Evolutionary conservation across 1,140 invertebrate species (phyloP).

Genomic region (Eciton burchellii): DNA sequence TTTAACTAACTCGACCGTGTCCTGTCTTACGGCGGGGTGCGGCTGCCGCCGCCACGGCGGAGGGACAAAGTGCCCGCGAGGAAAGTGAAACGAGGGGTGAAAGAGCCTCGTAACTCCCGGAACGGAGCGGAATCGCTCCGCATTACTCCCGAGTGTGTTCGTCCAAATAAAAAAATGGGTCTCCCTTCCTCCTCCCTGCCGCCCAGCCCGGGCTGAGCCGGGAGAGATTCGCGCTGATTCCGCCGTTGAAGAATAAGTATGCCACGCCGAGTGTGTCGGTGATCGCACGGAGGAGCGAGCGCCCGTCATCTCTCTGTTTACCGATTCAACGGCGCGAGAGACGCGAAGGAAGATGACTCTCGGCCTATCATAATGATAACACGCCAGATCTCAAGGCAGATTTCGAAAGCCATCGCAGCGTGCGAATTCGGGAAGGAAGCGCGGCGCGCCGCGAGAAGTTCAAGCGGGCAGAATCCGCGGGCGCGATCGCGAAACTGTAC

Average conservation of each 20-base stretch:
- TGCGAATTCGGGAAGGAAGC: no score
- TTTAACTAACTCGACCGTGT: slow-evolving; percentile 77
- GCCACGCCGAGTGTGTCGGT: background rate
- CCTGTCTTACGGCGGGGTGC: slow-evolving; percentile 45
- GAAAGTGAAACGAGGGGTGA: slow-evolving; percentile 62
- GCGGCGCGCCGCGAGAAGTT: slow-evolving; percentile 47
- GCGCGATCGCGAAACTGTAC: slow-evolving; percentile 70
- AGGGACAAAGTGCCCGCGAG: slow-evolving; percentile 44
- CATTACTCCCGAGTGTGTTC: slow-evolving; percentile 15
- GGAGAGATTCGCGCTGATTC: background rate
- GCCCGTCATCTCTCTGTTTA: background rate
- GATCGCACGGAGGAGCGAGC: no score
- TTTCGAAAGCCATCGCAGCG: background rate
- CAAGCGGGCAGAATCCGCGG: slow-evolving; percentile 52
- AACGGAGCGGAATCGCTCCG: slow-evolving; percentile 32
- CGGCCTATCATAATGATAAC: no score
- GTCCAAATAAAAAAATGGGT: slow-evolving; percentile 42
- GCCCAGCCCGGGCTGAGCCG: no score
- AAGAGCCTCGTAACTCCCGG: slow-evolving; percentile 59
- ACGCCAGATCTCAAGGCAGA: no score
- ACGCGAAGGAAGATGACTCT: background rate
- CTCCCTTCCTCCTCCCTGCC: no score
- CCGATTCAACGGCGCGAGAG: background rate
- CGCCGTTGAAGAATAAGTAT: background rate
- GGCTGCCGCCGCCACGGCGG: background rate